Evolutionary conservation across 2,113 vertebrate species (phyloP), one percentile per base, ranked within the genome.

Genomic region (Catharus fuscescens): DNA sequence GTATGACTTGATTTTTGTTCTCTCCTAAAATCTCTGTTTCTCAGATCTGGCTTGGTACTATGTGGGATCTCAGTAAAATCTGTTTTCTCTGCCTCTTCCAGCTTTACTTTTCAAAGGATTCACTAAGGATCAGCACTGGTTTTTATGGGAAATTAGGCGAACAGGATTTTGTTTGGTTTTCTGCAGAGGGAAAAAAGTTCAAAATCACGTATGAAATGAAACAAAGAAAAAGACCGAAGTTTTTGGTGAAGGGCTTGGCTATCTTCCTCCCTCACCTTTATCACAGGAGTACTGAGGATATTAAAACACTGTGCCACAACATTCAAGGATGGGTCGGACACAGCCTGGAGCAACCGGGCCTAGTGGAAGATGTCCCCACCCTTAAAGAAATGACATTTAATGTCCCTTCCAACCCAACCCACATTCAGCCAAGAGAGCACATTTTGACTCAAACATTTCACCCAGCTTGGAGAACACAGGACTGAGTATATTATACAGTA

Each of bases 181-280:
- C 14, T 13, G 28, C 38, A 24, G 18, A 44, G 60, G 26, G 18
- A 57, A 29, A 54, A 1, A 28, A 12, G 18, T 24, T 53, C 18
- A n/a, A 60, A 69, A 60, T 8, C 0, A 3, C 0, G 0, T 6
- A 38, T 5, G 23, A 32, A 44, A 26, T 12, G 18, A 45, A 69
- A 21, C 14, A 45, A 52, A 34, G 34, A 38, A 48, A 53, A 28
- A 1, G 12, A 53, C 45, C 16, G 18, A 45, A 45, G 12, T 16
- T 61, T 77, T 29, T 24, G 23, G n/a, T 29, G 54, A 61, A 78
- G n/a, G 12, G n/a, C 28, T 78, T 52, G 29, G 24, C 31, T 19
- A 7, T 26, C 7, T 6, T 32, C 2, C 5, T 69, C 28, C 61
- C 40, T 16, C 32, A 48, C 8, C 3, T 17, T 66, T 31, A 47